Evolutionary conservation across 2,888 invertebrate species (phyloP).

Genomic region (Ophraella communa): DNA sequence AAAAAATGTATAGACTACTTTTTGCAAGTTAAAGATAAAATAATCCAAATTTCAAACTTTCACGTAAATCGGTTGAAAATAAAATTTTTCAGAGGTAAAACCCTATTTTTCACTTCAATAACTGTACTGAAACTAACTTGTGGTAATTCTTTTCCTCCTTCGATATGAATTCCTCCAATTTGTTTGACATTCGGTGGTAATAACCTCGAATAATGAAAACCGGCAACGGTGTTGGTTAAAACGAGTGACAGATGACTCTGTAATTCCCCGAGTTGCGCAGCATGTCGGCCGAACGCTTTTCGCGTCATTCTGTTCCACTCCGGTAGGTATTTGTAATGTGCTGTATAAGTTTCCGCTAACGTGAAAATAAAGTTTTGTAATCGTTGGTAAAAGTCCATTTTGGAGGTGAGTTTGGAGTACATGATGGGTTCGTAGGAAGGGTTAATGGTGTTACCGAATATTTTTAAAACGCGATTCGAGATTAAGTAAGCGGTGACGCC

Average conservation of each 20-base stretch:
- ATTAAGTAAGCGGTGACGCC: constrained; percentile 41
- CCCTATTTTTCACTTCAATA: too few species aligned
- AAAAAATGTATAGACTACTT: too few species aligned
- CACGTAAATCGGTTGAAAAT: too few species aligned
- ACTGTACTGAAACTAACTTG: constrained; percentile 47
- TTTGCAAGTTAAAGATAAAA: too few species aligned
- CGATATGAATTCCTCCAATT: constrained; percentile 50
- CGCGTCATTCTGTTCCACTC: constrained; percentile 28
- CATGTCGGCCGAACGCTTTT: constrained; percentile 38
- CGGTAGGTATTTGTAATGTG: constrained; percentile 25
- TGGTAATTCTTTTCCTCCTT: constrained; percentile 45
- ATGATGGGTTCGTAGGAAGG: constrained; percentile 42
- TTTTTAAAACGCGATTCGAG: constrained; percentile 24
- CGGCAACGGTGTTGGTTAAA: constrained; percentile 45
- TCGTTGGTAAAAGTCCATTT: constrained; percentile 42
- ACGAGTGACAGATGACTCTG: constrained; percentile 43
- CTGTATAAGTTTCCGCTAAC: constrained; percentile 14
- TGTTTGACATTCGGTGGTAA: constrained; percentile 51
- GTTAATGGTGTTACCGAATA: constrained; percentile 39
- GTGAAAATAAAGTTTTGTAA: constrained; percentile 39
- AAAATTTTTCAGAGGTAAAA: too few species aligned
- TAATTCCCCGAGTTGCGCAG: constrained; percentile 34
- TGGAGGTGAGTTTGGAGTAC: constrained; percentile 25
- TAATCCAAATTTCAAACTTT: too few species aligned
- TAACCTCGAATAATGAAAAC: constrained; percentile 47